A percentile compares a stretch with the other conserved stretches of the same genome.
Conservation (phyloP, 1,140 invertebrate species). For the Euborellia annulipes region DNA sequence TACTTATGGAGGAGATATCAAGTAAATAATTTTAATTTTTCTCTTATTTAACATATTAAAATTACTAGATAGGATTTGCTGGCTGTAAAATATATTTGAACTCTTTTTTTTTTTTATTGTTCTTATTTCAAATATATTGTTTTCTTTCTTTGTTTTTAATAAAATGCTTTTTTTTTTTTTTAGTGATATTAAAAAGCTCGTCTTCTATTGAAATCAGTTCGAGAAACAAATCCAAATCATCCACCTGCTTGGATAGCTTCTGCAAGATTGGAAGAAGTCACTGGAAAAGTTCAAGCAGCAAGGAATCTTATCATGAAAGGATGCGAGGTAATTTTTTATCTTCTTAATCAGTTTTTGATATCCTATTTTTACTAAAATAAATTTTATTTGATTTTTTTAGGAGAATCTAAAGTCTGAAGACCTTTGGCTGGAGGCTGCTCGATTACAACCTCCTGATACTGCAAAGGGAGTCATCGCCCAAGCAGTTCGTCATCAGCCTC, state of each 20-base stretch:
- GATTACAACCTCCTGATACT: constrained; percentile 85
- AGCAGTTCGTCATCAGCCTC: constrained; percentile 68
- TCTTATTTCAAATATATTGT: too few species aligned
- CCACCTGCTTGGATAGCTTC: constrained; percentile 99
- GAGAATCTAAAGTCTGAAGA: too few species aligned
- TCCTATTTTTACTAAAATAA: too few species aligned
- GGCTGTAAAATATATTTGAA: too few species aligned
- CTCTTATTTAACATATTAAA: constrained; percentile 3
- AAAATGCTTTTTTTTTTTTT: too few species aligned
- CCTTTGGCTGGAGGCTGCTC: constrained; percentile 93
- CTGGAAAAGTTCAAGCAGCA: constrained; percentile 95
- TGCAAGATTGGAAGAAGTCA: constrained; percentile 95
- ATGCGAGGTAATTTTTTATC: constrained; percentile 37
- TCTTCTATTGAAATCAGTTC: constrained; percentile 87
- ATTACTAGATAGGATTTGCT: constrained; percentile 3
- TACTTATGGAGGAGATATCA: constrained; percentile 94
- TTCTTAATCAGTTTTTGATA: too few species aligned
- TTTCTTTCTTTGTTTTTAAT: too few species aligned
- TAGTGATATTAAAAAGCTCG: constrained; percentile 98
- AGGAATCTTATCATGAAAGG: constrained; percentile 96
- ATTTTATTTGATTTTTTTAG: too few species aligned
- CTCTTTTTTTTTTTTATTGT: too few species aligned
- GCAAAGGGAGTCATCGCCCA: constrained; percentile 86
- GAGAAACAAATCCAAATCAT: constrained; percentile 98
- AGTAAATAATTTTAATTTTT: constrained; percentile 31